These are phyloP conservation scores for Picathartes gymnocephalus DNA, from an alignment of 2,113 vertebrate genomes.

Conservation along the genomic window DNA sequence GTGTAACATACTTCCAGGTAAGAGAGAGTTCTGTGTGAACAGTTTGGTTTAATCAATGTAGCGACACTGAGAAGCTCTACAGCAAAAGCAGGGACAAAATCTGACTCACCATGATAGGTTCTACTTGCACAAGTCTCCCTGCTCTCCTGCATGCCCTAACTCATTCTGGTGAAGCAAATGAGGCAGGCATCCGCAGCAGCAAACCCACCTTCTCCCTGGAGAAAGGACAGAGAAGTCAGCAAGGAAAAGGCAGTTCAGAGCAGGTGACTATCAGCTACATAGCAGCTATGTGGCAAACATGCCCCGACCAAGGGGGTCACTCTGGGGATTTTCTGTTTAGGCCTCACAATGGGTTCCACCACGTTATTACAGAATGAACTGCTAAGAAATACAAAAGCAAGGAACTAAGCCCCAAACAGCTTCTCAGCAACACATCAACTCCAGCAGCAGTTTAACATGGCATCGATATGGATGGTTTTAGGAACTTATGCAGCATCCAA, in stretches of 20 bases:
- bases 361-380: not conserved
- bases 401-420: not conserved
- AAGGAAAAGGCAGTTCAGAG: not conserved
- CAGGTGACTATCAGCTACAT: not conserved
- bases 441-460: not conserved
- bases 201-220: constrained; percentile 2
- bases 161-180: not conserved
- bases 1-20: not conserved
- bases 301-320: not conserved
- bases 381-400: not conserved
- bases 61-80: not conserved
- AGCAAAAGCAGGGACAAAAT: not conserved
- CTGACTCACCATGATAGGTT: constrained; percentile 47
- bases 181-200: not conserved
- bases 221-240: not conserved
- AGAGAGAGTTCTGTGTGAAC: not conserved
- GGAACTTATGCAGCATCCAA: not conserved
- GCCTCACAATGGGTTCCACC: not conserved
- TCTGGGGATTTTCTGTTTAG: not conserved
- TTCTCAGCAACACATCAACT: not conserved
- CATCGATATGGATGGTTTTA: not conserved
- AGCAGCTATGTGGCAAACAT: not conserved
- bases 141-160: not conserved
- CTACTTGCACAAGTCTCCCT: not conserved
- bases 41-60: not conserved